phyloP scores from a whole-genome alignment of 1,140 invertebrate genomes.

The Ganaspis sp. region DNA sequence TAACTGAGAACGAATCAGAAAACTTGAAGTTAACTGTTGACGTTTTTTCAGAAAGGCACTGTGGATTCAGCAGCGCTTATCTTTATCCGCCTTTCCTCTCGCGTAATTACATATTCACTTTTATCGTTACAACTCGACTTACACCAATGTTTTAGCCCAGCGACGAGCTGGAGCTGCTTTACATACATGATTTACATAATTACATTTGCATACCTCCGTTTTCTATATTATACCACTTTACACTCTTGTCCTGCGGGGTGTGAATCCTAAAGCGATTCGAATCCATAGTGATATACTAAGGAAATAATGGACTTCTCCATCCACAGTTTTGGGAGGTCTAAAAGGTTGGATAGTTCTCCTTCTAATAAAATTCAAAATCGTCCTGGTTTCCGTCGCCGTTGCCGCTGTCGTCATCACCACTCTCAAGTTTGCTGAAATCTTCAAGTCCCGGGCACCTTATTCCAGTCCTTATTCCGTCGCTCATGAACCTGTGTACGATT shows the following conservation, averaged over 20 bases:
- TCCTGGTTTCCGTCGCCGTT: constrained; percentile 55
- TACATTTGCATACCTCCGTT: constrained; percentile 63
- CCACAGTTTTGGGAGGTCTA: constrained; percentile 61
- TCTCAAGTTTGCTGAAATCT: constrained; percentile 45
- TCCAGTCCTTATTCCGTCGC: constrained; percentile 34
- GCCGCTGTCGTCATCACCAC: constrained; percentile 52
- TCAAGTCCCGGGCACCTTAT: constrained; percentile 17
- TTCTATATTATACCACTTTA: constrained; percentile 51
- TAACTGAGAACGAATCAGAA: background rate
- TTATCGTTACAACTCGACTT: constrained; percentile 62
- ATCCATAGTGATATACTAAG: constrained; percentile 25
- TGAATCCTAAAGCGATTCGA: constrained; percentile 38
- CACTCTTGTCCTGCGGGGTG: constrained; percentile 48
- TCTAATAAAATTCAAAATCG: constrained; percentile 64
- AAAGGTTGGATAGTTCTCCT: constrained; percentile 56
- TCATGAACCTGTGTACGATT: constrained; percentile 42
- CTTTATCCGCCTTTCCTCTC: constrained; percentile 56
- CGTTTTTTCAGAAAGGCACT: constrained; percentile 60
- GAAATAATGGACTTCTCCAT: constrained; percentile 32
- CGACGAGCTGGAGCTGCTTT: constrained; percentile 49
- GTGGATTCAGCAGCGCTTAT: constrained; percentile 62
- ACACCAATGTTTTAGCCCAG: constrained; percentile 51
- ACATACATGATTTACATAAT: constrained; percentile 65
- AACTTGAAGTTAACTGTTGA: constrained; percentile 5
- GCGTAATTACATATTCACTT: constrained; percentile 67